phyloP scores from a whole-genome alignment of 2,113 vertebrate genomes.

The Hypomesus transpacificus region DNA sequence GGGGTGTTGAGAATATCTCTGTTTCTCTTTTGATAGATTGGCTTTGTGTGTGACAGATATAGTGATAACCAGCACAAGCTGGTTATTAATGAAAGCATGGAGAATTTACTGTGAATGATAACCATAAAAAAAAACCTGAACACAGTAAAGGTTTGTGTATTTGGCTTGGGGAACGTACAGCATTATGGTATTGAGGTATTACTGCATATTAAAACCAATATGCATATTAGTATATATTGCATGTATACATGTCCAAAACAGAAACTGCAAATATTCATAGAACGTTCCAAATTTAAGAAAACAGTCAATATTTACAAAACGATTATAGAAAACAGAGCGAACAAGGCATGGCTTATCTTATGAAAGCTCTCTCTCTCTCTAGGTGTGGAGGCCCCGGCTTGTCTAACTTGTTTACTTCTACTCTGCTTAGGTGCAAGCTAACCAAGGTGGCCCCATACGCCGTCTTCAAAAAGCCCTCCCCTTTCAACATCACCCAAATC shows the following conservation, averaged over 20 bases:
- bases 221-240: neutral
- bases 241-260: neutral
- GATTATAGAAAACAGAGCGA: neutral
- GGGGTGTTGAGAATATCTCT: too few relatives aligned
- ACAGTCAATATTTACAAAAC: neutral
- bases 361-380: neutral
- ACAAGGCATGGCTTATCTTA: neutral
- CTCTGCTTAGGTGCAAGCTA: conserved; percentile 62
- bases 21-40: too few relatives aligned
- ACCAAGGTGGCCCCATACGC: conserved; percentile 54
- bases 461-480: conserved; percentile 45
- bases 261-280: neutral
- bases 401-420: conserved; percentile 26
- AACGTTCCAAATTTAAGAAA: neutral
- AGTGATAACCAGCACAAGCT: too few relatives aligned
- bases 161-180: neutral
- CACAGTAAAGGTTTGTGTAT: neutral
- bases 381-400: neutral
- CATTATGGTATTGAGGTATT: neutral
- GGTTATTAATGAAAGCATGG: too few relatives aligned
- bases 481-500: conserved; percentile 50
- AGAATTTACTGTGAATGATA: too few relatives aligned
- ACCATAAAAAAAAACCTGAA: neutral
- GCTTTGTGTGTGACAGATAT: too few relatives aligned
- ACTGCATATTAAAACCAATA: neutral